phyloP scores from a whole-genome alignment of 2,888 invertebrate genomes.

The Biston stratarius region DNA sequence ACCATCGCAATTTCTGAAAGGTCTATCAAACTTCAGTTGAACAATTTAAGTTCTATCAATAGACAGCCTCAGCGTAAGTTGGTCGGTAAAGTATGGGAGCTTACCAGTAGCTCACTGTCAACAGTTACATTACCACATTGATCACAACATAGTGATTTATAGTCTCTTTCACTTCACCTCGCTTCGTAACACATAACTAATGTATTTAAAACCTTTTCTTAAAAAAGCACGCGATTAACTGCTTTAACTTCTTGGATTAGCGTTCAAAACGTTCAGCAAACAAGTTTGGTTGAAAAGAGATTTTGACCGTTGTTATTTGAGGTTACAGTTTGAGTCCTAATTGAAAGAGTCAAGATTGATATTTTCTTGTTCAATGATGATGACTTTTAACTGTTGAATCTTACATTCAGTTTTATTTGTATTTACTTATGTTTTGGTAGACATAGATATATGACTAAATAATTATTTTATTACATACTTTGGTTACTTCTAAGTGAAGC shows the following conservation, averaged over 20 bases:
- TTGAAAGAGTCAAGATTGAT: slow-evolving; percentile 13
- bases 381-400: not conserved
- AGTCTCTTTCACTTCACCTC: slow-evolving; percentile 52
- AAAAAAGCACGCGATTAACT: slow-evolving; percentile 14
- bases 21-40: not conserved
- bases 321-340: slow-evolving; percentile 2
- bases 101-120: slow-evolving; percentile 64
- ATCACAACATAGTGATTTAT: slow-evolving; percentile 66
- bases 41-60: not conserved
- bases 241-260: slow-evolving; percentile 10
- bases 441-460: no score
- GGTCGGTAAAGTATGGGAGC: not conserved
- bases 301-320: slow-evolving; percentile 5
- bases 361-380: slow-evolving; percentile 12
- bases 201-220: slow-evolving; percentile 18
- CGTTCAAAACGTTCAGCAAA: not conserved
- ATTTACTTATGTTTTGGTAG: no score
- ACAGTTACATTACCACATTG: slow-evolving; percentile 53
- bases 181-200: slow-evolving; percentile 57
- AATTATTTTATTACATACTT: no score
- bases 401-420: no score
- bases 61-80: not conserved
- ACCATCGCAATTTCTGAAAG: not conserved
- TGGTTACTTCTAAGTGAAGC: no score
- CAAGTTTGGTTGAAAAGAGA: not conserved